These are phyloP conservation scores for Noturus placidus DNA, from an alignment of 2,113 vertebrate genomes.

Conservation along the genomic window DNA sequence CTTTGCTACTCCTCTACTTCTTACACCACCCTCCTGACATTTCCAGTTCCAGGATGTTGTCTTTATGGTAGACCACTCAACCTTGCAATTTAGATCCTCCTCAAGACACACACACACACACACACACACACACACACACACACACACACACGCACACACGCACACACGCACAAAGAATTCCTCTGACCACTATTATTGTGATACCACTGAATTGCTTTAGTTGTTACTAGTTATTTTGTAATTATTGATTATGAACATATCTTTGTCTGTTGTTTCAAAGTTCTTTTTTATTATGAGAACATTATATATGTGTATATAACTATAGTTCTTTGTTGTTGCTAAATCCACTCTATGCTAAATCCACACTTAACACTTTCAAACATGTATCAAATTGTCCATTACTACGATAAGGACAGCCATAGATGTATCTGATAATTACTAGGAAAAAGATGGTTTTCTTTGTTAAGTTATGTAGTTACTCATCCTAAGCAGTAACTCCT, in stretches of 20 bases:
- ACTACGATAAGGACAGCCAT: neutral
- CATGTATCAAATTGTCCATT: neutral
- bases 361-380: neutral
- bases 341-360: neutral
- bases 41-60: conserved; percentile 64
- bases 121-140: conserved; percentile 39
- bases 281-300: neutral
- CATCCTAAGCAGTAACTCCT: neutral
- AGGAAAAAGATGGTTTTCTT: neutral
- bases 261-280: neutral
- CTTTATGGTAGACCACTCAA: conserved; percentile 71
- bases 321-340: neutral
- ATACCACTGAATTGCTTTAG: neutral
- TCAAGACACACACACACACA: conserved; percentile 50
- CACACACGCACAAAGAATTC: neutral
- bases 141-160: conserved; percentile 29
- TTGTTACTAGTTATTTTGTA: neutral
- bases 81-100: conserved; percentile 74
- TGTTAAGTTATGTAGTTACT: neutral
- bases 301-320: neutral
- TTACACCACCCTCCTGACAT: conserved; percentile 10
- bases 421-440: neutral
- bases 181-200: neutral
- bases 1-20: conserved; percentile 3
- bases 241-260: neutral